Base-by-base conservation (phyloP, 2,113 vertebrate genomes). In the Dendrocopos noguchii region DNA sequence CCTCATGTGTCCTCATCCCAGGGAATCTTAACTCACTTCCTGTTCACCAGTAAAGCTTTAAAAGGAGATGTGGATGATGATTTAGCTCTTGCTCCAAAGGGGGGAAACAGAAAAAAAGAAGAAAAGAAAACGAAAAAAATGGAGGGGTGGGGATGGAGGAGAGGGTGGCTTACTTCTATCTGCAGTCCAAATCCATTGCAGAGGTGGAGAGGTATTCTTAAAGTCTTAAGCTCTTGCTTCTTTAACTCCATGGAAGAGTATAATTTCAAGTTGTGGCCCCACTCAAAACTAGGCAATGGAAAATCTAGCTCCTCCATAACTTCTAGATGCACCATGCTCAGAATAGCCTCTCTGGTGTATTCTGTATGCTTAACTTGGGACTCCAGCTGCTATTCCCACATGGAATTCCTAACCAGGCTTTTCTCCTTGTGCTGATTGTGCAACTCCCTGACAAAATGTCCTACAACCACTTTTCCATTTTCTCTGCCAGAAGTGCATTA, bases 371-470 rank as follows among this genome's bases (percentile, higher is more conserved):
- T 60, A 28, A 47, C 14, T 67, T 36, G n/a, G 6, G 33, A 22
- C 15, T 67, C 47, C 1, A 1, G 15, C 27, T 81, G 15, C 33
- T 29, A 4, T 2, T 65, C 31, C 42, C 1, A 3, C 12, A 3
- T 12, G 9, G n/a, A n/a, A 19, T 57, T 77, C 39, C 34, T 57
- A 56, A 52, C 15, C 22, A 63, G 22, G 22, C 29, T 55, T 90
- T 80, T 74, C 60, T 67, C 28, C 33, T 22, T 55, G 29, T 53
- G 9, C 36, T 65, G 31, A 50, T 31, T 20, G 10, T 73, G 20
- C 47, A 42, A 34, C 29, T 74, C 25, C 7, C 34, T 20, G 24
- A 31, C 28, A 83, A 57, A 63, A 57, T 50, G 25, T 42, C 34
- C 68, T 67, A 24, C 24, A 68, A 33, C 12, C 6, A n/a, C 14